Evolutionary conservation across 1,140 invertebrate genomes (phyloP).

Genomic region (Pseudomyrmex gracilis): DNA sequence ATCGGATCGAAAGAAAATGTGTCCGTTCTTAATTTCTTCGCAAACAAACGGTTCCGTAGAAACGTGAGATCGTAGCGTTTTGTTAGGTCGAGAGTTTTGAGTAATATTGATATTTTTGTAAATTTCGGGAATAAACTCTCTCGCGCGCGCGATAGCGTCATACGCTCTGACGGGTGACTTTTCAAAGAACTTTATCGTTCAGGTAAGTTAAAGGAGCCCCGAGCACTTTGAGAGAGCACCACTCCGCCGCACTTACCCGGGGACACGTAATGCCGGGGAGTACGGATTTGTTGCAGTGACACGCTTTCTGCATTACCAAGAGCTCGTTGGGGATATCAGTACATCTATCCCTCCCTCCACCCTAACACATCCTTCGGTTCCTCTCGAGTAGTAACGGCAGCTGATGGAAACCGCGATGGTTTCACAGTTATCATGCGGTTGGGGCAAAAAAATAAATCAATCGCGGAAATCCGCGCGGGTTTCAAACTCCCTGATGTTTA

Average conservation of each 20-base stretch:
- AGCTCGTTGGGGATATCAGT: constrained; percentile 39
- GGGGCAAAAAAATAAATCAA: constrained; percentile 21
- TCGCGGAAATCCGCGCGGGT: not conserved
- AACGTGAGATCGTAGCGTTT: too few species aligned
- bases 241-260: constrained; percentile 60
- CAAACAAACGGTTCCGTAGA: not conserved
- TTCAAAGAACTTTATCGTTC: constrained; percentile 62
- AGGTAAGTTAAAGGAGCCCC: constrained; percentile 62
- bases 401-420: constrained; percentile 50
- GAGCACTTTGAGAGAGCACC: constrained; percentile 64
- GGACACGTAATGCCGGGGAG: constrained; percentile 66
- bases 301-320: constrained; percentile 77
- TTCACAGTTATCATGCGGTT: constrained; percentile 37
- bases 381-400: constrained; percentile 37
- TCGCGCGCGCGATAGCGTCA: not conserved
- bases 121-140: constrained; percentile 52
- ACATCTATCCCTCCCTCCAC: not conserved
- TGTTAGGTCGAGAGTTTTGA: too few species aligned
- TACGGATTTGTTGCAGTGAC: constrained; percentile 74
- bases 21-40: too few species aligned
- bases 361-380: constrained; percentile 41
- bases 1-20: not conserved
- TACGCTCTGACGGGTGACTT: constrained; percentile 25
- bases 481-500: too few species aligned
- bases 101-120: constrained; percentile 14